Conservation (phyloP, 2,113 vertebrate species). For the Dipodomys merriami region DNA sequence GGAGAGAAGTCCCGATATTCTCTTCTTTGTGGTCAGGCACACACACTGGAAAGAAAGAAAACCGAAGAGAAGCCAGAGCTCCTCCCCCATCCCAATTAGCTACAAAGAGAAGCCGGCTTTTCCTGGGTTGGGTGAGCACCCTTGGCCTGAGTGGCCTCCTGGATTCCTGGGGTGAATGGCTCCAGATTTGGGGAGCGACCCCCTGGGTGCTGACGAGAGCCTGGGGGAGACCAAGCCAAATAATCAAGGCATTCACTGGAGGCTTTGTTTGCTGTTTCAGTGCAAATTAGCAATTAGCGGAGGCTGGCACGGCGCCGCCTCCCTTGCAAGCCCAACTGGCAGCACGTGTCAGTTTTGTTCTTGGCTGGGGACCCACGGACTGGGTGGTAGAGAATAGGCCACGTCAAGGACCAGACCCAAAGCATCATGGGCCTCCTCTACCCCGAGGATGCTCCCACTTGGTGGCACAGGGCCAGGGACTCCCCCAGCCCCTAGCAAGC, state of each 20-base stretch:
- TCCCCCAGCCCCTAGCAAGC: background rate
- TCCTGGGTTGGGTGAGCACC: background rate
- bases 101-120: background rate
- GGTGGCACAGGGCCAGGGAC: background rate
- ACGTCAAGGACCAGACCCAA: background rate
- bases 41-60: background rate
- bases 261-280: conserved; percentile 66
- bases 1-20: background rate
- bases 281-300: conserved; percentile 79
- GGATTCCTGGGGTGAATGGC: conserved; percentile 41
- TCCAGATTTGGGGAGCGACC: conserved; percentile 1
- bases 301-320: conserved; percentile 64
- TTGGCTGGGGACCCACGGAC: conserved; percentile 63
- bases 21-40: background rate
- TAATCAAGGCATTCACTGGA: conserved; percentile 52
- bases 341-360: conserved; percentile 45
- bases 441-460: background rate
- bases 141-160: background rate
- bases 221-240: conserved; percentile 42
- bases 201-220: conserved; percentile 13
- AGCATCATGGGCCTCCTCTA: background rate
- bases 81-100: background rate
- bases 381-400: conserved; percentile 67
- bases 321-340: conserved; percentile 63
- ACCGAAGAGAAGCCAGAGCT: background rate